Percentiles rank a stretch among this genome's conserved stretches.
These are phyloP conservation scores for cat (Felis catus) DNA, from an alignment of 2,113 vertebrate genomes.

Conservation along the genomic window F.catus_Fca126_mat1.0 CM031426.1:56254501-56255000, in stretches of 20 bases:
- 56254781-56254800: background rate
- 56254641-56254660: background rate
- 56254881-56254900: too few relatives aligned
- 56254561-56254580: conserved; percentile 52
- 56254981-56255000: background rate
- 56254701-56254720: background rate
- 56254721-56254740: background rate
- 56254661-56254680: conserved; percentile 6
- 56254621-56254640: background rate
- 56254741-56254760: background rate
- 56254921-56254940: too few relatives aligned
- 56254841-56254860: too few relatives aligned
- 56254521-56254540: conserved; percentile 69
- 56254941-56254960: too few relatives aligned
- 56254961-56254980: too few relatives aligned
- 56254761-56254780: background rate
- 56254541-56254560: conserved; percentile 61
- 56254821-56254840: too few relatives aligned
- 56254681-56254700: conserved; percentile 20
- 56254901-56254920: too few relatives aligned
- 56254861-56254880: too few relatives aligned
- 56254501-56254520: conserved; percentile 70
- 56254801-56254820: too few relatives aligned
- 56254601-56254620: background rate
- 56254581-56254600: background rate